Percentiles rank a stretch among this genome's conserved stretches.
phyloP scores from a whole-genome alignment of 2,797 vertebrate genomes.

The Pseudochirops corinnae region DNA sequence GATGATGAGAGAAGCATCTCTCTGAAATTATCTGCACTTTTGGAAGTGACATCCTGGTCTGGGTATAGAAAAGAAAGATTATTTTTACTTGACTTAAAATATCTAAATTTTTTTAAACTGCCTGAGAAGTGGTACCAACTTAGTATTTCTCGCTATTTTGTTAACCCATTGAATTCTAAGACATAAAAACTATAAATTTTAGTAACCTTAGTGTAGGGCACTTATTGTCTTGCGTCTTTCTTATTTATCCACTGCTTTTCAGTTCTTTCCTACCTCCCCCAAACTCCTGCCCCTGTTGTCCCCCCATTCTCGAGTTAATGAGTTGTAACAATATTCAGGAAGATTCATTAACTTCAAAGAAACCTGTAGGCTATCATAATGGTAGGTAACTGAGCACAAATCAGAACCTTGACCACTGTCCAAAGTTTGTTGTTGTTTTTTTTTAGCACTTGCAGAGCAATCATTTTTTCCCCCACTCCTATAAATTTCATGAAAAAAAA shows the following conservation, averaged over 20 bases:
- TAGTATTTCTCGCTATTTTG: not conserved
- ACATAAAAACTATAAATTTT: conserved; percentile 29
- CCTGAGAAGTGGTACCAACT: not conserved
- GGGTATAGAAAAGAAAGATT: conserved; percentile 17
- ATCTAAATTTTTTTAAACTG: conserved; percentile 10
- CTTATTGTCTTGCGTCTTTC: conserved; percentile 29
- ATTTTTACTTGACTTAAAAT: conserved; percentile 50
- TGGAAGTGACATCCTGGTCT: not conserved
- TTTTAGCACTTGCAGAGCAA: not conserved
- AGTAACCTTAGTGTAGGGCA: not conserved
- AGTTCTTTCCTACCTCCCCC: not conserved
- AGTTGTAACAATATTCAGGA: not conserved
- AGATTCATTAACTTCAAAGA: conserved; percentile 31
- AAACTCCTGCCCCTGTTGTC: too few relatives aligned
- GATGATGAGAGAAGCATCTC: not conserved
- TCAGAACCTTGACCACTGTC: conserved; percentile 40
- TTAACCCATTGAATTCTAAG: not conserved
- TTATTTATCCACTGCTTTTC: conserved; percentile 10
- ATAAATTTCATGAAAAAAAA: conserved; percentile 43
- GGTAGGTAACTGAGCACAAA: conserved; percentile 46
- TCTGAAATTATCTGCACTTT: not conserved
- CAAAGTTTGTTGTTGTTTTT: conserved; percentile 41
- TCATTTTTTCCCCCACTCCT: not conserved
- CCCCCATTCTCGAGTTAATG: not conserved
- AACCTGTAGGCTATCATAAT: not conserved